Percentiles rank a stretch among this genome's conserved stretches.
Evolutionary conservation across 92 coral and sea anemone genomes (phyloP).

Genomic region (Zoanthus solanderi): DNA sequence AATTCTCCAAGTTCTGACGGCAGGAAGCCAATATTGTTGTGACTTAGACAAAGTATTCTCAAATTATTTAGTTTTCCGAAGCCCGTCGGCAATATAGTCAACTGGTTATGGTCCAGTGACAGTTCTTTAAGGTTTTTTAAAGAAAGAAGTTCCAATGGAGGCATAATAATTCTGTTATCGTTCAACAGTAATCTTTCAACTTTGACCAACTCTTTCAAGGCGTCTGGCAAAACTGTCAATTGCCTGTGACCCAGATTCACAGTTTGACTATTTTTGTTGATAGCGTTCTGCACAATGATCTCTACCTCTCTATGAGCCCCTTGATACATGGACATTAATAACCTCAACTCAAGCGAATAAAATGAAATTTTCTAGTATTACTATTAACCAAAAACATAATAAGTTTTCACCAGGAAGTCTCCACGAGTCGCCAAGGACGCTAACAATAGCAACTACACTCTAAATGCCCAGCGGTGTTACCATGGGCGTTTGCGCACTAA

Average conservation of each 20-base stretch:
- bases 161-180: constrained; percentile 94
- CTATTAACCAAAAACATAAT: neutral
- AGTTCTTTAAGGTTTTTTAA: constrained; percentile 82
- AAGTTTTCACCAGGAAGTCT: neutral
- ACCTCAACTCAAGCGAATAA: neutral
- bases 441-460: neutral
- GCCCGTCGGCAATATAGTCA: constrained; percentile 93
- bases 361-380: neutral
- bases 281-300: constrained; percentile 72
- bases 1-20: constrained; percentile 93
- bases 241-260: constrained; percentile 92
- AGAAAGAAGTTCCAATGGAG: constrained; percentile 88
- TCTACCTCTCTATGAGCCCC: constrained; percentile 87
- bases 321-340: constrained; percentile 76
- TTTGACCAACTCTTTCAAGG: constrained; percentile 73
- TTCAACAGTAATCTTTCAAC: constrained; percentile 81
- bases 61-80: constrained; percentile 86
- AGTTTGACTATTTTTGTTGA: constrained; percentile 54
- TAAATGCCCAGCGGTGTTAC: constrained; percentile 19
- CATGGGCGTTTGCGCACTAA: constrained; percentile 25
- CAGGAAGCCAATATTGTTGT: constrained; percentile 89
- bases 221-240: constrained; percentile 88
- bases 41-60: constrained; percentile 83
- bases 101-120: constrained; percentile 90
- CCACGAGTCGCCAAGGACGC: constrained; percentile 1